Evolutionary conservation across 2,888 invertebrate species (phyloP).

Genomic region (Eueremaeus valkanovi): DNA sequence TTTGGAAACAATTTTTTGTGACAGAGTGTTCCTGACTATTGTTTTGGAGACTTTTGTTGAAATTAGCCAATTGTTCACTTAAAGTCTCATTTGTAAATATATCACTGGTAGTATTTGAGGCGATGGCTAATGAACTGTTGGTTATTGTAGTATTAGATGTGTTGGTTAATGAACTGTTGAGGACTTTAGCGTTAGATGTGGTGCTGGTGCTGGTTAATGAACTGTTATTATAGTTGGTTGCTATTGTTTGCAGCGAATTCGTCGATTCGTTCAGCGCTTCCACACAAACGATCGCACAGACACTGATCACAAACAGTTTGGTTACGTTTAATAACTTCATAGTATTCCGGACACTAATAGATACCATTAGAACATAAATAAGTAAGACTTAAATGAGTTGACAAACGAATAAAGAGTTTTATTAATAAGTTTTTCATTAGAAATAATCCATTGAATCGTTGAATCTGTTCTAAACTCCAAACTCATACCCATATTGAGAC

Average conservation of each 20-base stretch:
- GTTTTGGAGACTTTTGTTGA: background rate
- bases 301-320: conserved; percentile 9
- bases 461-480: background rate
- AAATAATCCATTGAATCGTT: conserved; percentile 1
- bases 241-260: background rate
- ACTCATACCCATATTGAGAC: conserved; percentile 27
- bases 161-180: conserved; percentile 26
- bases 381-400: background rate
- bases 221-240: background rate
- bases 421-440: background rate
- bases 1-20: conserved; percentile 35
- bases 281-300: background rate
- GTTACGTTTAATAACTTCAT: background rate
- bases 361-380: background rate
- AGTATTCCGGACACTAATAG: background rate
- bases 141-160: background rate
- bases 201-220: conserved; percentile 3
- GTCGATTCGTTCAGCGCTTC: conserved; percentile 12
- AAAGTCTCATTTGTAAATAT: background rate
- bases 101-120: background rate
- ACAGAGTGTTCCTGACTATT: background rate
- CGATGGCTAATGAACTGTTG: background rate
- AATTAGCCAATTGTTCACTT: background rate
- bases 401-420: background rate
- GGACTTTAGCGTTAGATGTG: background rate